phyloP scores from a whole-genome alignment of 2,888 invertebrate species.

The Asteroscopus sphinx region DNA sequence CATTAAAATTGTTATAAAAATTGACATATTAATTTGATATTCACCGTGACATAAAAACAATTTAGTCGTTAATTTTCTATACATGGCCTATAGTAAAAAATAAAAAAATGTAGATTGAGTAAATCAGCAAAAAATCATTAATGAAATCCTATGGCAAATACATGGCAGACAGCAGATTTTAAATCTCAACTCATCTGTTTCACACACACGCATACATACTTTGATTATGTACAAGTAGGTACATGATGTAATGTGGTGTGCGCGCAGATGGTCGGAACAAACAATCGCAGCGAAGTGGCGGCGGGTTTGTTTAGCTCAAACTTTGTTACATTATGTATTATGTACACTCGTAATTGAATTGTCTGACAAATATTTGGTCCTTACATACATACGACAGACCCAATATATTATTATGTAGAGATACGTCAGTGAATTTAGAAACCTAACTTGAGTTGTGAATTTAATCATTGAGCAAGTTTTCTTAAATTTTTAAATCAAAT shows the following conservation, averaged over 20 bases:
- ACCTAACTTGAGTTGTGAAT: conserved; percentile 5
- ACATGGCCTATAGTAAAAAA: too few species aligned
- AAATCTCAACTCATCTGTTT: conserved; percentile 1
- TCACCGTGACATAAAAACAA: too few species aligned
- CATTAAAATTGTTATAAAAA: too few species aligned
- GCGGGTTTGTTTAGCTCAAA: conserved; percentile 59
- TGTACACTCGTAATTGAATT: conserved; percentile 71
- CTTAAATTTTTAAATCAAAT: conserved; percentile 3
- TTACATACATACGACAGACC: not conserved
- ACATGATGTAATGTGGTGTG: conserved; percentile 33
- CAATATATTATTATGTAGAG: not conserved
- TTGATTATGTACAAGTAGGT: not conserved
- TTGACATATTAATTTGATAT: too few species aligned
- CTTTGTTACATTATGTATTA: conserved; percentile 67
- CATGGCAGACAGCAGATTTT: not conserved
- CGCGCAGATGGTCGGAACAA: conserved; percentile 64
- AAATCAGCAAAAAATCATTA: too few species aligned
- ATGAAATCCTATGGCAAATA: too few species aligned
- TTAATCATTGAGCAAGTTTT: conserved; percentile 3
- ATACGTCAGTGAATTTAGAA: conserved; percentile 9
- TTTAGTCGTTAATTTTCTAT: too few species aligned
- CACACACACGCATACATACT: not conserved
- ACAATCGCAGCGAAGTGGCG: conserved; percentile 68
- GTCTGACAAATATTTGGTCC: conserved; percentile 68
- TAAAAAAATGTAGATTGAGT: too few species aligned